Percentiles rank a stretch among this genome's conserved stretches.
Conservation (phyloP, 2,888 invertebrate species). For the Petrophora chlorosata region DNA sequence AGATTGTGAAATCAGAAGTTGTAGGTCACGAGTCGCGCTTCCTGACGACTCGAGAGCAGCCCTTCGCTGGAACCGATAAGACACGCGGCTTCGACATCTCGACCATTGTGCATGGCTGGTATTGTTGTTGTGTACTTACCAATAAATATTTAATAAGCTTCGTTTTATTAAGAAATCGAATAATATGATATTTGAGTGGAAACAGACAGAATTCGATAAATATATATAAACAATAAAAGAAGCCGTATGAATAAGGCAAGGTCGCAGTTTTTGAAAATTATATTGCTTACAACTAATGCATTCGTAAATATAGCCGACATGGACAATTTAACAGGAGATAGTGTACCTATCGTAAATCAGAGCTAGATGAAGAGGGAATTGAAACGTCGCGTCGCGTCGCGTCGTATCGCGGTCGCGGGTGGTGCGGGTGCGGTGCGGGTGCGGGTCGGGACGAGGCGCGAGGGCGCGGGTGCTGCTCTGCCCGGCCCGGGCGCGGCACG, state of each 20-base stretch:
- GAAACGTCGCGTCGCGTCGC: no score
- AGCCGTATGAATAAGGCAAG: no score
- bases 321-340: conserved; percentile 46
- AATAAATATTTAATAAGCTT: background rate
- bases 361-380: conserved; percentile 66
- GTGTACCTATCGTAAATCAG: conserved; percentile 70
- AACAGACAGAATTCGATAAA: background rate
- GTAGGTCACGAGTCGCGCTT: conserved; percentile 33
- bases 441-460: conserved; percentile 45
- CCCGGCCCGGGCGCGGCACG: conserved; percentile 38
- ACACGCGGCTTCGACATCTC: conserved; percentile 42
- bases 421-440: conserved; percentile 38
- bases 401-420: no score
- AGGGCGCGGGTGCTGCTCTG: conserved; percentile 40
- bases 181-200: background rate
- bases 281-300: background rate
- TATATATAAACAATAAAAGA: no score
- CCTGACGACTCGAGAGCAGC: conserved; percentile 38
- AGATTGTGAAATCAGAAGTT: conserved; percentile 16
- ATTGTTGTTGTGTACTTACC: background rate
- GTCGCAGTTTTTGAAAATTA: background rate
- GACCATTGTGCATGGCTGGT: conserved; percentile 2
- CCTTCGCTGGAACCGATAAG: conserved; percentile 55
- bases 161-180: background rate
- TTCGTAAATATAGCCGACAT: background rate